Base-by-base conservation (phyloP, 1,140 invertebrate genomes). In the Venturia canescens region DNA sequence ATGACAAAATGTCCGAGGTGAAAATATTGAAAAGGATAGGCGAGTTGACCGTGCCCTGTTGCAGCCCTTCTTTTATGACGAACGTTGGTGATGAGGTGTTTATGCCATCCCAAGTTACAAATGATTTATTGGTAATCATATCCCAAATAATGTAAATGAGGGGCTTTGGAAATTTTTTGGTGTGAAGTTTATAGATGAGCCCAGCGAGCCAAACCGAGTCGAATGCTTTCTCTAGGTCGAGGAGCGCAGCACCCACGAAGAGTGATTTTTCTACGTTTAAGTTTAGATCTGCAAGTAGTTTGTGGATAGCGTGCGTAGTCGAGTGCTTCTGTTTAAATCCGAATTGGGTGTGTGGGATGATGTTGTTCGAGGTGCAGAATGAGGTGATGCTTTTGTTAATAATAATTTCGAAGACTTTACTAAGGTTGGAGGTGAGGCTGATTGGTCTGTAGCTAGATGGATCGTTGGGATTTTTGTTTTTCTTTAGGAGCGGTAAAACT, bases 401-500 rank as follows among this genome's bases (percentile, higher is more conserved):
- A 16, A 80, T 76, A 26, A 57, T 80, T 83, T 86, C 84, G 16
- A 79, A 82, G 1, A 84, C 16, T 81, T 90, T 90, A 18, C 85
- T 84, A n/a, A 78, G 57, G 38, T 31, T 81, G 7, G 82, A 66
- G 4, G 81, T 81, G 11, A 85, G 72, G 71, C 82, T 85, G 3
- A 88, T 87, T 1, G 85, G 84, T 29, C 83, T 21, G 29, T 85
- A 86, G 27, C 77, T 78, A 16, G 21, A 18, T 13, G 86, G 75
- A 13, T 82, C n/a, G 5, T 15, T 18, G 0, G 76, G 27, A 7
- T 78, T 31, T 84, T 86, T 87, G 0, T 80, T 63, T 67, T 83
- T 80, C 79, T 87, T 87, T 0, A 75, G 70, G 1, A 88, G 70
- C 0, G 83, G 79, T 0, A 84, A 57, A 4, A 87, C 70, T 80